A percentile compares a stretch with the other conserved stretches of the same genome.
phyloP scores from a whole-genome alignment of 2,888 invertebrate genomes.

The Clusia tigrina region DNA sequence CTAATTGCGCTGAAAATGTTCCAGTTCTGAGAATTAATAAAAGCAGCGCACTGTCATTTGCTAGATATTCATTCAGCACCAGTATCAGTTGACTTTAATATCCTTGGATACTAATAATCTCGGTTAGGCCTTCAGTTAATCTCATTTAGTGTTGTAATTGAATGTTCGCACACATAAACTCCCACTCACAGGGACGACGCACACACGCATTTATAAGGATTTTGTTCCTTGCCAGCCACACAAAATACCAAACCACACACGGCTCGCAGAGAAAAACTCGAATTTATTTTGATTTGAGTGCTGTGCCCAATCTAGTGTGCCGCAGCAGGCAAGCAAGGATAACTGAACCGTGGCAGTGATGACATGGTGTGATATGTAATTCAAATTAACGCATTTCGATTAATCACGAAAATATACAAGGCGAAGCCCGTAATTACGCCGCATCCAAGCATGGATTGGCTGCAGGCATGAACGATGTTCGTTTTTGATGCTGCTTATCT shows the following conservation, averaged over 20 bases:
- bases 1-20: too few relatives aligned
- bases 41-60: too few relatives aligned
- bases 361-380: constrained; percentile 5
- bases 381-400: constrained; percentile 15
- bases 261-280: not conserved
- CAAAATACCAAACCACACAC: not conserved
- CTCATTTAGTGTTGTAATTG: constrained; percentile 11
- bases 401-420: constrained; percentile 15
- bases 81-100: too few relatives aligned
- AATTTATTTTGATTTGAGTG: constrained; percentile 14
- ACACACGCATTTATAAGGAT: too few relatives aligned
- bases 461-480: not conserved
- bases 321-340: not conserved
- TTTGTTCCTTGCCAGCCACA: too few relatives aligned
- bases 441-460: not conserved
- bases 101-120: too few relatives aligned
- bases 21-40: too few relatives aligned
- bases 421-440: too few relatives aligned
- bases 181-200: not conserved
- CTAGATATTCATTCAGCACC: too few relatives aligned
- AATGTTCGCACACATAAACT: not conserved
- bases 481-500: not conserved
- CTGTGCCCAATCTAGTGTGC: not conserved
- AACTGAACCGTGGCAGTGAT: not conserved
- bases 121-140: too few relatives aligned